These are phyloP conservation scores for Esox masquinongy DNA, from an alignment of 2,797 vertebrate genomes.

Conservation along the genomic window DNA sequence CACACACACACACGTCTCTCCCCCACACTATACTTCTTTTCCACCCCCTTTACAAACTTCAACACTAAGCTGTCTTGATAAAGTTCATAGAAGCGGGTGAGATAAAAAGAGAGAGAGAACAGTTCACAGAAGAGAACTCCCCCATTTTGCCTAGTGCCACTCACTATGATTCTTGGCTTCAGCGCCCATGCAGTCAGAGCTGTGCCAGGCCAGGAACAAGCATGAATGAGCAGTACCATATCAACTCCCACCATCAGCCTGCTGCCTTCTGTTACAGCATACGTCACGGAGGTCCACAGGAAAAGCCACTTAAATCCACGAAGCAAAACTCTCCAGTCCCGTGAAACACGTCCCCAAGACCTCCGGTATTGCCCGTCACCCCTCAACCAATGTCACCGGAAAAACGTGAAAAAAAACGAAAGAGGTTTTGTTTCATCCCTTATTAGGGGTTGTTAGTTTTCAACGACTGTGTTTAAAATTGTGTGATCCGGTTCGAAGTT, in stretches of 20 bases:
- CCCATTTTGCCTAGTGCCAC: conserved; percentile 1
- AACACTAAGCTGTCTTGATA: conserved; percentile 38
- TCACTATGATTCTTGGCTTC: conserved; percentile 5
- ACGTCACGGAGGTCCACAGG: conserved; percentile 31
- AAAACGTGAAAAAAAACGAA: not conserved
- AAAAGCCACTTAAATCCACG: conserved; percentile 29
- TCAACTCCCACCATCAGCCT: conserved; percentile 5
- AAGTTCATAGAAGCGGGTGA: conserved; percentile 16
- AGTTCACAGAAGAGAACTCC: not conserved
- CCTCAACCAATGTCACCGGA: not conserved
- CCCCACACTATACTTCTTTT: not conserved
- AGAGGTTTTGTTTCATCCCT: not conserved
- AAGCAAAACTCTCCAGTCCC: conserved; percentile 13
- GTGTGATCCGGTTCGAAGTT: not conserved
- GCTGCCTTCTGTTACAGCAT: conserved; percentile 13
- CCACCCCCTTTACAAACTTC: conserved; percentile 28
- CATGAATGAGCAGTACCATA: conserved; percentile 17
- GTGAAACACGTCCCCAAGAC: conserved; percentile 25
- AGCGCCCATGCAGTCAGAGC: not conserved
- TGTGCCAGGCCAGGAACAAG: conserved; percentile 2
- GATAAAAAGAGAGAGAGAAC: conserved; percentile 4
- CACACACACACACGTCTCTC: conserved; percentile 8
- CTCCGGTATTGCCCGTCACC: conserved; percentile 23
- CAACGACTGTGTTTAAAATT: not conserved
- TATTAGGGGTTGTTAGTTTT: not conserved